phyloP scores from a whole-genome alignment of 2,113 vertebrate species.

The Brevimyrus niger region DNA sequence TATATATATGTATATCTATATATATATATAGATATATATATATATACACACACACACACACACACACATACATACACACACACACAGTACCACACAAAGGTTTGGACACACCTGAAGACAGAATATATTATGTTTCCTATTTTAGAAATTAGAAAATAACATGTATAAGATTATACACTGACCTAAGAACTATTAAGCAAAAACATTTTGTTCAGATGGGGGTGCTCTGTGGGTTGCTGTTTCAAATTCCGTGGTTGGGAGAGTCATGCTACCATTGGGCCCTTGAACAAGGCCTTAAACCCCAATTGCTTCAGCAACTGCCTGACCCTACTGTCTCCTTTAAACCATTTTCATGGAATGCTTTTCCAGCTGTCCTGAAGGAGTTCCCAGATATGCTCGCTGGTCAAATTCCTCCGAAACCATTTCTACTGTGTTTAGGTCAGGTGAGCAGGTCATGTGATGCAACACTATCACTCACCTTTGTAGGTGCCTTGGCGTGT shows the following conservation, averaged over 20 bases:
- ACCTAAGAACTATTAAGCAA: neutral
- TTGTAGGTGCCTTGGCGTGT: neutral
- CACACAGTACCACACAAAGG: neutral
- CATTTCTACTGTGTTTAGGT: neutral
- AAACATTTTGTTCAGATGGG: neutral
- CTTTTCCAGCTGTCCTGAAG: neutral
- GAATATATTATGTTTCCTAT: neutral
- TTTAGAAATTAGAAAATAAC: neutral
- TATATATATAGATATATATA: neutral
- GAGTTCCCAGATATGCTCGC: neutral
- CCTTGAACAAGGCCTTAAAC: neutral
- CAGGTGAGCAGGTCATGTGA: neutral
- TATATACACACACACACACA: no score
- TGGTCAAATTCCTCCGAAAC: neutral
- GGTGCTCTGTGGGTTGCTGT: neutral
- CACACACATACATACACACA: no score
- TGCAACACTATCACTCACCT: neutral
- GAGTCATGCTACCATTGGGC: neutral
- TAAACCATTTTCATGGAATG: neutral
- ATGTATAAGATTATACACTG: neutral
- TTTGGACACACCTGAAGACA: no score
- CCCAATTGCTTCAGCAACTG: neutral
- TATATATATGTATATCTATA: neutral
- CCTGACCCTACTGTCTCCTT: neutral
- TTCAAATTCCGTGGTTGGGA: neutral